Percentiles rank a stretch among this genome's conserved stretches.
Evolutionary conservation across 2,888 invertebrate genomes (phyloP).

Genomic region (Coecobrya sp.): DNA sequence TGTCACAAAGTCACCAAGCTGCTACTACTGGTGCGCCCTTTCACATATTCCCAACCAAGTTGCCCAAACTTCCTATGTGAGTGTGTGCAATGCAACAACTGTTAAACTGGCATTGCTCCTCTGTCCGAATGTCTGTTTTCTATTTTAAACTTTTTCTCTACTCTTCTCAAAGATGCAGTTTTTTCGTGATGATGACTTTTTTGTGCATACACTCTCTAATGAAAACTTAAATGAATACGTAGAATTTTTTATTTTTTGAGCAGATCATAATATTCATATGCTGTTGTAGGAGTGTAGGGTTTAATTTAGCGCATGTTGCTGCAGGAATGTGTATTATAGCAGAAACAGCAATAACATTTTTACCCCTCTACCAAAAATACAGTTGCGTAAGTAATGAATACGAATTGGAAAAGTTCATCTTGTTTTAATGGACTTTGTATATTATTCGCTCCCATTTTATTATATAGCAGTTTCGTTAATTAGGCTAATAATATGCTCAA

Average conservation of each 20-base stretch:
- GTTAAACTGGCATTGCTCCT: background rate
- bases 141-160: conserved; percentile 38
- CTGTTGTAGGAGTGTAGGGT: background rate
- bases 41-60: conserved; percentile 12
- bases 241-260: conserved; percentile 4
- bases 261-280: conserved; percentile 30
- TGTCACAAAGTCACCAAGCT: background rate
- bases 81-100: conserved; percentile 73
- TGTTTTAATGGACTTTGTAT: conserved; percentile 80
- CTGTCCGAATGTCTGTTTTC: background rate
- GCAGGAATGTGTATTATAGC: conserved; percentile 4
- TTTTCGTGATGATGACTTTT: conserved; percentile 13
- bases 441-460: conserved; percentile 59
- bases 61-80: background rate
- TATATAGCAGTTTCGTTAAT: conserved; percentile 78
- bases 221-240: conserved; percentile 41
- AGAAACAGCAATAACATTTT: conserved; percentile 21
- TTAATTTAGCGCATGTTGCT: background rate
- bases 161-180: conserved; percentile 56
- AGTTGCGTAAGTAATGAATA: conserved; percentile 85
- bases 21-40: background rate
- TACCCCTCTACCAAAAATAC: background rate
- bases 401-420: conserved; percentile 85
- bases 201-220: conserved; percentile 39
- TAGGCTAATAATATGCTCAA: conserved; percentile 65